Evolutionary conservation across 92 coral and sea anemone species (phyloP).

Genomic region (Bergia puertoricense): DNA sequence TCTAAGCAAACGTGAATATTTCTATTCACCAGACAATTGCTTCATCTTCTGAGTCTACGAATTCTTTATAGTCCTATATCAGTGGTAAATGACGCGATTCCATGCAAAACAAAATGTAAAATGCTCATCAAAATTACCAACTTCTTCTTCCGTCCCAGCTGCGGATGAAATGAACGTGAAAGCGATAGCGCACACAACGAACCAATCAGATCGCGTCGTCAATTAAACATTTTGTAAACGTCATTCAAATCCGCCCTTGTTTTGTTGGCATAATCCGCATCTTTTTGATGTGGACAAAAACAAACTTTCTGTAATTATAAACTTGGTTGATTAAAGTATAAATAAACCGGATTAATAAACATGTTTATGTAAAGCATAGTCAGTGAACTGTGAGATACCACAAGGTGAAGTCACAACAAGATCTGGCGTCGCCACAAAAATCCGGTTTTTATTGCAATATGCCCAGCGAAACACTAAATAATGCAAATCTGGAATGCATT

Average conservation of each 20-base stretch:
- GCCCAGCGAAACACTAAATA: too few relatives aligned
- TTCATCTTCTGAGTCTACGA: background rate
- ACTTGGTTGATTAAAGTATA: background rate
- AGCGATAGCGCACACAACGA: background rate
- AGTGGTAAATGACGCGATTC: background rate
- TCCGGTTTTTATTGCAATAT: too few relatives aligned
- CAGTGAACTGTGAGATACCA: background rate
- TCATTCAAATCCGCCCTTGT: slow-evolving; percentile 5
- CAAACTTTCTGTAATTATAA: background rate
- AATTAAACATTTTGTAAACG: background rate
- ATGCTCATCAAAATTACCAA: background rate
- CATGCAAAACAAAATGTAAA: background rate
- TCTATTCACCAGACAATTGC: background rate
- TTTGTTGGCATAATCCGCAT: background rate
- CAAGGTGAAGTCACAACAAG: too few relatives aligned
- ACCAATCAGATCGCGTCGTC: slow-evolving; percentile 15
- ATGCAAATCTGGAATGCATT: too few relatives aligned
- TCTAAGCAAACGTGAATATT: background rate
- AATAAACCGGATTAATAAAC: slow-evolving; percentile 12
- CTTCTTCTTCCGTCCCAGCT: background rate
- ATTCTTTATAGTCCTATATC: background rate
- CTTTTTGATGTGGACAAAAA: background rate
- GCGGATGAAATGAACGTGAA: background rate
- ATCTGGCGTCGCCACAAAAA: too few relatives aligned
- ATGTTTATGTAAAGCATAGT: background rate